Base-by-base conservation (phyloP, 2,113 vertebrate species). In the Ictalurus punctatus region DNA sequence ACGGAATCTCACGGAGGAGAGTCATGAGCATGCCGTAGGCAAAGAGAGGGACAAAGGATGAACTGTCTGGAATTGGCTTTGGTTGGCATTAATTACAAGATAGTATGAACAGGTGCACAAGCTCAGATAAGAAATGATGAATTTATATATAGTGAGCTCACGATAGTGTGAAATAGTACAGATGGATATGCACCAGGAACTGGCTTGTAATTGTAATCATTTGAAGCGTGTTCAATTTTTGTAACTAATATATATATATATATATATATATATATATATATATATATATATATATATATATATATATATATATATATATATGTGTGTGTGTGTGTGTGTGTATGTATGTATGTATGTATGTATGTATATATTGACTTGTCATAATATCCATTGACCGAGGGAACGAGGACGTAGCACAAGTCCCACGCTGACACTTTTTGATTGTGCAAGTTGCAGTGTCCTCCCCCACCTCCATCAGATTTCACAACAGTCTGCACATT, bases 351-450 rank as follows among this genome's bases (percentile, higher is more conserved):
- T n/a, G n/a, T 52, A 80, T 83, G 2, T 52, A 48, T 27, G 27
- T 2, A 54, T 54, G 13, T 54, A 80, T 48, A 48, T 48, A 83
- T 40, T 59, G 58, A 44, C 12, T 73, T 73, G 9, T 27, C 6
- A 83, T 74, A 86, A 74, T 59, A 27, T 37, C 27, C 87, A 87
- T 88, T 86, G 90, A 61, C 83, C 90, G 82, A 92, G 25, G 30
- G n/a, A 67, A 19, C 40, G 12, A 54, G 69, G 67, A 74, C 37
- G 93, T 92, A 92, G 92, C 91, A 91, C 87, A 93, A 91, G 91
- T 91, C 92, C 92, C 92, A 92, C 83, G 85, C 92, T 89, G 89
- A 85, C 83, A 85, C 91, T 90, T 92, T 91, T 90, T 87, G 87
- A 52, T 82, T 89, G 90, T 92, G 91, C 8, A 71, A 74, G 52